Evolutionary conservation across 2,113 vertebrate genomes (phyloP), one percentile per base, ranked within the genome.

Genomic region (Carassius auratus): DNA sequence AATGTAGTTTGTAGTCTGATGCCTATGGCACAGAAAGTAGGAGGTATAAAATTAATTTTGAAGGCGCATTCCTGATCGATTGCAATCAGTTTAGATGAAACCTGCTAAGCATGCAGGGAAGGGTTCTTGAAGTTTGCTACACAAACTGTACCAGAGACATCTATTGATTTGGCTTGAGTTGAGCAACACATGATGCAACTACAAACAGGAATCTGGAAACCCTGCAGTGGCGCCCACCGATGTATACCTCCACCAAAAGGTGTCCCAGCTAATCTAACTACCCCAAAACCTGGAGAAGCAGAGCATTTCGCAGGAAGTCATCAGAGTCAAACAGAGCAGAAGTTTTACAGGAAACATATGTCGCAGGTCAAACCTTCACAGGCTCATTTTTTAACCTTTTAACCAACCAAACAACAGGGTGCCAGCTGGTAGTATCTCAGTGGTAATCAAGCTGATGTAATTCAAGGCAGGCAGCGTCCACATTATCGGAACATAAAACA

Each of bases 381-480:
- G 9, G 2, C 2, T 57, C 1, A 59, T 78, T 78, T 78, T 77
- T 78, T 57, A 38, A 78, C 76, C 30, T 78, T 78, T 78, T 78
- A 78, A 61, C 55, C 26, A 78, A 61, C 8, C 33, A 38, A 78
- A 59, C 55, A 59, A 33, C 73, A 50, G 73, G 73, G 55, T 78
- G 50, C 30, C 76, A 78, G 30, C 14, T 59, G 52, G 52, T 13
- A 36, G 30, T 21, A 38, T 78, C 76, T 78, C 76, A 36, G 15
- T 3, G 55, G 55, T 61, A 78, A 78, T 78, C 76, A 78, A 78
- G 55, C 36, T 36, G 76, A 57, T 59, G 76, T 59, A 78, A 78
- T 78, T 78, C 76, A 38, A 78, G 33, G 55, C 55, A 23, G 76
- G 12, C 55, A 61, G 76, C 21, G 50, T 23, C 30, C 9, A 38